Evolutionary conservation across 2,888 invertebrate species (phyloP), one percentile per base, ranked within the genome.

Genomic region (Bombylius discolor): DNA sequence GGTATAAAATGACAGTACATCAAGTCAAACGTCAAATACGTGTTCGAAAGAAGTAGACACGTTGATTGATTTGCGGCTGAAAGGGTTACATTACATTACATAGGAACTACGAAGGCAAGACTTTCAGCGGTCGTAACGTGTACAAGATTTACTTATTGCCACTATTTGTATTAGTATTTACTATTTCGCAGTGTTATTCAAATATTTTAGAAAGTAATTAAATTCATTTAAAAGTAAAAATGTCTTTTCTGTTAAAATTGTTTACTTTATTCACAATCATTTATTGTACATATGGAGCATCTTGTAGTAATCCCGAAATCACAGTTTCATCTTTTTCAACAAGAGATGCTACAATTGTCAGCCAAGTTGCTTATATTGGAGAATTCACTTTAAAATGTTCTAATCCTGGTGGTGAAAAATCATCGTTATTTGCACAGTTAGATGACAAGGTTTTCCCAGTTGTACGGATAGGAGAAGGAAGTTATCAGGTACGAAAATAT

Each of bases 281-380:
- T 42, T 42, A 8, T 42, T 42, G 39, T 42, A 11, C 11, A 3
- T 42, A 11, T 11, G 7, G 39, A 11, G 39, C 11, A 1, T 11
- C 8, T 23, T 34, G 32, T 4, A 12, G 5, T 12, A 52, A n/a
- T 34, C 12, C 34, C 7, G 47, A 31, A 12, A 4, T n/a, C 54
- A 51, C 53, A 51, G 42, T 51, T 33, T 47, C 55, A 23, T 47
- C 39, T 11, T 96, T 94, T 74, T 92, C 94, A 50, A 95, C 95
- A 23, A 82, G 86, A 71, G 97, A 98, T 77, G 92, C 91, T 0
- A 91, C 94, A 51, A 83, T 96, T 59, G 84, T 97, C 12, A 86
- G 88, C 61, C 87, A 83, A 70, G 89, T 96, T 63, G 95, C 93
- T 1, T 92, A 90, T 73, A 87, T 97, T 65, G 84, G 89, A 13